Evolutionary conservation across 2,797 vertebrate genomes (phyloP).

Genomic region (Amblyraja radiata): DNA sequence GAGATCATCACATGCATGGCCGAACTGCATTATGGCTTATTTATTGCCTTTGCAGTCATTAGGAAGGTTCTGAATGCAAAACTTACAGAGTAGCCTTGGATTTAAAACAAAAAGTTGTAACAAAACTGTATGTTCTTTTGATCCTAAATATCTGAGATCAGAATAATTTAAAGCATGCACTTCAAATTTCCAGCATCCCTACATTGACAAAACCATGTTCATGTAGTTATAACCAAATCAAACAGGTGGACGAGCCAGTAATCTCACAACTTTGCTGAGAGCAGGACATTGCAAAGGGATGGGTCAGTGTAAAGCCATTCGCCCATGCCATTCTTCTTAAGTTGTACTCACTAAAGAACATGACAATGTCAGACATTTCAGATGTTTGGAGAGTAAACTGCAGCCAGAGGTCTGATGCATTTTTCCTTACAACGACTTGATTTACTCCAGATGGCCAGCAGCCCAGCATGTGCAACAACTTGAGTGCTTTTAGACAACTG

Average conservation of each 20-base stretch:
- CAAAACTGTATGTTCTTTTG: background rate
- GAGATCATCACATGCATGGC: background rate
- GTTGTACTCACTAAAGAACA: background rate
- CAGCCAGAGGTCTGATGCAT: background rate
- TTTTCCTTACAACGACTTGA: background rate
- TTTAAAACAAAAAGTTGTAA: background rate
- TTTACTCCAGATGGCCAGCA: background rate
- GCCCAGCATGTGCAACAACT: background rate
- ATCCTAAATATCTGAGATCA: background rate
- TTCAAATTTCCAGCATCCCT: background rate
- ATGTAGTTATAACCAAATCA: background rate
- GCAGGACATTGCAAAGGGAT: background rate
- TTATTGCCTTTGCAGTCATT: background rate
- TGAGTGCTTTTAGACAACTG: background rate
- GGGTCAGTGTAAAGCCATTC: background rate
- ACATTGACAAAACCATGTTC: background rate
- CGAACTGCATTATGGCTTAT: background rate
- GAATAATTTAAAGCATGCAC: background rate
- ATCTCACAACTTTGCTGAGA: background rate
- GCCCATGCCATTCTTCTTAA: background rate
- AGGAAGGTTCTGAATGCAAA: background rate
- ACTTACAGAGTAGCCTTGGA: background rate
- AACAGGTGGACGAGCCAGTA: background rate
- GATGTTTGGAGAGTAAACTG: background rate
- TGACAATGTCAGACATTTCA: background rate